Evolutionary conservation across 2,888 invertebrate species (phyloP).

Genomic region (Sminthurides aquaticus): DNA sequence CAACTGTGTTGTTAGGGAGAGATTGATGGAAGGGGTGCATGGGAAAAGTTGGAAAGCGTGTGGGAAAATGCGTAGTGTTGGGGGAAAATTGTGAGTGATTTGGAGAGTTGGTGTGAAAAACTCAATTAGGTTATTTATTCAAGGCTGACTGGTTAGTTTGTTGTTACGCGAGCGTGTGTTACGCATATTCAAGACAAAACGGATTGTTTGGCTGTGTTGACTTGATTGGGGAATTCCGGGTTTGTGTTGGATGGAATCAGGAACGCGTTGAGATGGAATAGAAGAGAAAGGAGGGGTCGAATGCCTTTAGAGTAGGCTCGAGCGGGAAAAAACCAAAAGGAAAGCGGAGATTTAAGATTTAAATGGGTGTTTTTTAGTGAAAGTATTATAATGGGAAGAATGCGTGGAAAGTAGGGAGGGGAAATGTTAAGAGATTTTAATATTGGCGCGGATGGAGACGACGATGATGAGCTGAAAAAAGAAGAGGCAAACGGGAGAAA

Average conservation of each 20-base stretch:
- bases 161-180: too few relatives aligned
- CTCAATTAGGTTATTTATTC: constrained; percentile 2
- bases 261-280: too few relatives aligned
- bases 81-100: not conserved
- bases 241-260: too few relatives aligned
- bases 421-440: not conserved
- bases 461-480: not conserved
- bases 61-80: not conserved
- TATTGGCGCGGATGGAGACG: not conserved
- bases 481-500: not conserved
- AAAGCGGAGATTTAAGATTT: not conserved
- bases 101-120: constrained; percentile 7
- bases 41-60: constrained; percentile 1
- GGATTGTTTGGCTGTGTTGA: too few relatives aligned
- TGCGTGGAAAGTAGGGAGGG: not conserved
- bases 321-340: too few relatives aligned
- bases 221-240: too few relatives aligned
- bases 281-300: too few relatives aligned
- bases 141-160: not conserved
- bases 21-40: not conserved
- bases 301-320: too few relatives aligned
- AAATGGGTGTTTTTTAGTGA: not conserved
- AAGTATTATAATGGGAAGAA: not conserved
- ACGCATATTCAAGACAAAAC: too few relatives aligned
- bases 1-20: not conserved